Percentiles rank a stretch among this genome's conserved stretches.
phyloP scores from a whole-genome alignment of 2,888 invertebrate species.

The Marronus borbonicus region DNA sequence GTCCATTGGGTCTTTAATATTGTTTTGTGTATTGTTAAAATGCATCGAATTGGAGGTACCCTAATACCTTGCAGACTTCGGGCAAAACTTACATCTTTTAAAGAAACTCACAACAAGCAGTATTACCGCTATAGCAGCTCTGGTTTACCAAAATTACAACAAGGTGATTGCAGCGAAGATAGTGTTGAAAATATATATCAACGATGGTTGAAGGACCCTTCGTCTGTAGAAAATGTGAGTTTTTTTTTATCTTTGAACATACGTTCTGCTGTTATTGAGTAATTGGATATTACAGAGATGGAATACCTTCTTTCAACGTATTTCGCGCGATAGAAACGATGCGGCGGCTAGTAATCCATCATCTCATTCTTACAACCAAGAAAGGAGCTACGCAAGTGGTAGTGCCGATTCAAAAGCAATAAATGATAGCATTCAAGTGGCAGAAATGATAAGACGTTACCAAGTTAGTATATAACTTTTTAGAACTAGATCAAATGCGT shows the following conservation, averaged over 20 bases:
- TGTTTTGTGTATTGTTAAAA: background rate
- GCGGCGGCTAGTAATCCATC: background rate
- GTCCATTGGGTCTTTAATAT: background rate
- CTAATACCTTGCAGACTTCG: background rate
- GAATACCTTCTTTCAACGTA: slow-evolving; percentile 32
- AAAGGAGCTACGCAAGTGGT: slow-evolving; percentile 16
- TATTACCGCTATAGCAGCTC: slow-evolving; percentile 5
- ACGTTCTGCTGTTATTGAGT: background rate
- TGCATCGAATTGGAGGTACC: slow-evolving; percentile 12
- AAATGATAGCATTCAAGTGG: background rate
- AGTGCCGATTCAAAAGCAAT: background rate
- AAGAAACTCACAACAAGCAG: background rate
- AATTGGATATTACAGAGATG: slow-evolving; percentile 5
- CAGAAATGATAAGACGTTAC: slow-evolving; percentile 38
- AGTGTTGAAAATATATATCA: slow-evolving; percentile 33
- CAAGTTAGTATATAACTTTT: slow-evolving; percentile 18
- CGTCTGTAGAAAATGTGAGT: slow-evolving; percentile 28
- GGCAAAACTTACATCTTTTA: background rate
- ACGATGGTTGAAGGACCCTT: slow-evolving; percentile 30
- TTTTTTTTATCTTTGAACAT: background rate
- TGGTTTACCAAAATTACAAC: slow-evolving; percentile 22
- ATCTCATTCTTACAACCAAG: background rate
- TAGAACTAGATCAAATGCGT: too few species aligned
- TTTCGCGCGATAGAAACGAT: slow-evolving; percentile 1
- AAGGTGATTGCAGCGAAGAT: background rate